phyloP scores from a whole-genome alignment of 2,797 vertebrate genomes.

The Benthosema pterotum region DNA sequence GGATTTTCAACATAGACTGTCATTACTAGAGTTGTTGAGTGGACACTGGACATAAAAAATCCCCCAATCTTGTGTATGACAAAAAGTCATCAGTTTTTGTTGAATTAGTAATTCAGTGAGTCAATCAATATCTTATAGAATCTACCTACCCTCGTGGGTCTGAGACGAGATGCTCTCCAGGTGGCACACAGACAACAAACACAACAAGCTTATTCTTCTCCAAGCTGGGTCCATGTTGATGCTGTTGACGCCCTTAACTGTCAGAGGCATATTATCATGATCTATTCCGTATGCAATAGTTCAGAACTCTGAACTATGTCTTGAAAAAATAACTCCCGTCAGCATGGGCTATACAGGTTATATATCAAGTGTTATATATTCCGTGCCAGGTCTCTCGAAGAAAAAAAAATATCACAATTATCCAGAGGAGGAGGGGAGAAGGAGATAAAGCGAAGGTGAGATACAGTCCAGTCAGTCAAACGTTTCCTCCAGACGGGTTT shows the following conservation, averaged over 20 bases:
- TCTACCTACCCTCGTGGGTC: conserved; percentile 76
- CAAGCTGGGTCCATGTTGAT: conserved; percentile 59
- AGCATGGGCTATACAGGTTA: too few species aligned
- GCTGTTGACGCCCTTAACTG: conserved; percentile 7
- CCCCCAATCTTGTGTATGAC: too few species aligned
- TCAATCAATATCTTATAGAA: too few species aligned
- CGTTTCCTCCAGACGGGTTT: conserved; percentile 3
- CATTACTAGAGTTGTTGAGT: too few species aligned
- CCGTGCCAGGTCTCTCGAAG: too few species aligned
- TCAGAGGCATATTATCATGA: conserved; percentile 51
- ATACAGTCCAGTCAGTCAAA: neutral
- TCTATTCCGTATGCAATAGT: conserved; percentile 17
- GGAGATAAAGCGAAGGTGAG: conserved; percentile 9
- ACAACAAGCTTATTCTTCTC: conserved; percentile 58
- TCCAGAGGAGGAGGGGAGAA: neutral
- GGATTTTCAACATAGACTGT: too few species aligned
- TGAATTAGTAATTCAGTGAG: too few species aligned
- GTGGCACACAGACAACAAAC: conserved; percentile 51
- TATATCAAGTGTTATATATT: too few species aligned
- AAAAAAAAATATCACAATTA: neutral
- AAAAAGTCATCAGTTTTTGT: too few species aligned
- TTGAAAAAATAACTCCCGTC: too few species aligned
- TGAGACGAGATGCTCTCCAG: conserved; percentile 52
- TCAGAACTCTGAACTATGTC: neutral
- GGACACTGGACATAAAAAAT: too few species aligned